A percentile compares a stretch with the other conserved stretches of the same genome.
Conservation (phyloP, 2,113 vertebrate species). For the Chinchilla lanigera region DNA sequence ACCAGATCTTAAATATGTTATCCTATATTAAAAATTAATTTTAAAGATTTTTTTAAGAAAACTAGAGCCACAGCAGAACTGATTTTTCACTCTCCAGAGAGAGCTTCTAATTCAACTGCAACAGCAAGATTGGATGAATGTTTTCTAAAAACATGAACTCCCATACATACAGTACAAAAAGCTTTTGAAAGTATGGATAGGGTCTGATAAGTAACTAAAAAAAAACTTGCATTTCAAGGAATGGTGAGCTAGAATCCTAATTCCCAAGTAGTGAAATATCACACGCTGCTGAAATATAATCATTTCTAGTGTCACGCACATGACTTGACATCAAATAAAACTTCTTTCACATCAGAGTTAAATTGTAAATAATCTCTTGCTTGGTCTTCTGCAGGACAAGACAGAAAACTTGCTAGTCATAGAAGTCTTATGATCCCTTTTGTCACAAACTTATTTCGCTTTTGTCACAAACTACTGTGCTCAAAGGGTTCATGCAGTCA, state of each 20-base stretch:
- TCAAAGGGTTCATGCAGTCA: background rate
- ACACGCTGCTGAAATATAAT: conserved; percentile 6
- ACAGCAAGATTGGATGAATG: background rate
- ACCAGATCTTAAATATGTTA: conserved; percentile 33
- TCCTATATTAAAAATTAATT: conserved; percentile 62
- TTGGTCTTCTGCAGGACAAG: background rate
- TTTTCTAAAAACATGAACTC: conserved; percentile 52
- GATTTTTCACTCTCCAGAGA: conserved; percentile 25
- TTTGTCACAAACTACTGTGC: background rate
- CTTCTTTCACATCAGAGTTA: conserved; percentile 56
- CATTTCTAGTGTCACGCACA: background rate
- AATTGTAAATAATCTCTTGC: conserved; percentile 38
- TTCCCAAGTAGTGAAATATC: background rate
- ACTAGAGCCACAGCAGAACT: background rate
- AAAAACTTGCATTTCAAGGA: conserved; percentile 1
- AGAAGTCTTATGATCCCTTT: conserved; percentile 12
- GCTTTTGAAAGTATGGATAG: background rate
- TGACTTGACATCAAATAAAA: conserved; percentile 58
- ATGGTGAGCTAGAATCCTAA: background rate
- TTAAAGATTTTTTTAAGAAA: conserved; percentile 33
- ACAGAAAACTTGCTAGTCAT: background rate
- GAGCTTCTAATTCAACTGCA: conserved; percentile 39
- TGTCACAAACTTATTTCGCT: too few species aligned
- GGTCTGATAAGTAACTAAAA: background rate
- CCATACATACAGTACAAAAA: background rate